phyloP scores from a whole-genome alignment of 2,888 invertebrate genomes.

The Hanleya hanleyi region DNA sequence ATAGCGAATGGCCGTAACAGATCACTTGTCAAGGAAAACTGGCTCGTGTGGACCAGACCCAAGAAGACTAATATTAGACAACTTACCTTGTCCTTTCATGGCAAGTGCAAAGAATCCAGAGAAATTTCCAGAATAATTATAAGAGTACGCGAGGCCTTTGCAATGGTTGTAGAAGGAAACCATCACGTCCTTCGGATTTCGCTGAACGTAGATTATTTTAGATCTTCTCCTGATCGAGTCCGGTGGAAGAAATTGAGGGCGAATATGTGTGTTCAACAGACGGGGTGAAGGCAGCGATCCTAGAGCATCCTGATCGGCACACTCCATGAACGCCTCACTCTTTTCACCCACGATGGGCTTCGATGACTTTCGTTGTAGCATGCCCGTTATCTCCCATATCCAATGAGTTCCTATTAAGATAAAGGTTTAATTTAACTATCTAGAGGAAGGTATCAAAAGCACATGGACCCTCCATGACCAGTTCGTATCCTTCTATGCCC shows the following conservation, averaged over 20 bases:
- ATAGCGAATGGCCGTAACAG: no score
- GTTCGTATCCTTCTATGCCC: no score
- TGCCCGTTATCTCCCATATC: not conserved
- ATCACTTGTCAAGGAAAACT: no score
- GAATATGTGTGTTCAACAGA: not conserved
- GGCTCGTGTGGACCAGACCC: no score
- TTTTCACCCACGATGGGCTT: not conserved
- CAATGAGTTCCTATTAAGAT: constrained; percentile 1
- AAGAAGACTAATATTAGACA: no score
- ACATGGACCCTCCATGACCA: no score
- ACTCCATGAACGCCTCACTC: not conserved
- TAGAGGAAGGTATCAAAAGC: no score
- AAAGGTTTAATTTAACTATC: no score
- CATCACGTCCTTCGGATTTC: not conserved
- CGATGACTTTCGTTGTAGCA: not conserved
- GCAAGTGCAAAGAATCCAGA: constrained; percentile 1
- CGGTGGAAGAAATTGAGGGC: not conserved
- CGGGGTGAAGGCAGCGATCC: not conserved
- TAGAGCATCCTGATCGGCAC: not conserved
- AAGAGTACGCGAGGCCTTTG: not conserved
- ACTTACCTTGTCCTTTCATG: not conserved
- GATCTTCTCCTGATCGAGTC: not conserved
- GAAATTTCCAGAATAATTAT: not conserved
- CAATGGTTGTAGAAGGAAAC: not conserved
- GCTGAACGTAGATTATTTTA: not conserved